Base-by-base conservation (phyloP, 2,797 vertebrate genomes). In the Megaceryle alcyon region DNA sequence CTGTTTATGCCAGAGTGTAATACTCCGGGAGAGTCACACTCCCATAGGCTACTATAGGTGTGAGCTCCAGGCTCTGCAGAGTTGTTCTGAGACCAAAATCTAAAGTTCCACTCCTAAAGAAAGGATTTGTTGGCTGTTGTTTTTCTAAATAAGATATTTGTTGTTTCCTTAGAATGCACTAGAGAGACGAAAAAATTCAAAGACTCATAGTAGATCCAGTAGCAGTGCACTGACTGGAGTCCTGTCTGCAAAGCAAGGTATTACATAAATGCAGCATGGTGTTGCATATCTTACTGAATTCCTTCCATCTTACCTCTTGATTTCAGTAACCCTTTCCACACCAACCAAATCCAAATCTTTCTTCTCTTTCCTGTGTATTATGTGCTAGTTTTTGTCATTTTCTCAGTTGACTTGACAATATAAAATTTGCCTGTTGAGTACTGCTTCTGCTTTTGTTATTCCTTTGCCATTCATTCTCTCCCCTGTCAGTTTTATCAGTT, bases 161-260 rank as follows among this genome's bases (percentile, higher is more conserved):
- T 95, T 97, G 39, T 96, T 96, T 94, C 91, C 95, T 71, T 96
- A 99, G 99, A 99, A 98, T 92, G 99, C 99, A 39, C 98, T 99
- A 68, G 99, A 99, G 95, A 99, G 99, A 87, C 98, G 98, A 97
- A 99, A 99, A 97, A 99, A 98, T 97, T 98, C 98, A 2, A 99
- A 98, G 97, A 93, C 97, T 71, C 98, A 98, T 64, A 97, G 98
- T 46, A 99, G 98, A 93, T 98, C 98, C 70, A 98, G 97, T 97
- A 99, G 99, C 89, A 99, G 98, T 54, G 99, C 99, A 19, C 98
- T 99, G 83, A 99, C 99, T 4, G 99, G 99, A 39, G 99, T 99
- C 41, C 98, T 99, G 56, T 99, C 99, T 86, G 99, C 99, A 46
- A 99, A 99, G 97, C 99, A 99, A 99, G 99, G 99, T 99, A 98